Percentiles rank a stretch among this genome's conserved stretches.
These are phyloP conservation scores for Gymnorhina tibicen DNA, from an alignment of 2,113 vertebrate genomes.

Conservation along the genomic window DNA sequence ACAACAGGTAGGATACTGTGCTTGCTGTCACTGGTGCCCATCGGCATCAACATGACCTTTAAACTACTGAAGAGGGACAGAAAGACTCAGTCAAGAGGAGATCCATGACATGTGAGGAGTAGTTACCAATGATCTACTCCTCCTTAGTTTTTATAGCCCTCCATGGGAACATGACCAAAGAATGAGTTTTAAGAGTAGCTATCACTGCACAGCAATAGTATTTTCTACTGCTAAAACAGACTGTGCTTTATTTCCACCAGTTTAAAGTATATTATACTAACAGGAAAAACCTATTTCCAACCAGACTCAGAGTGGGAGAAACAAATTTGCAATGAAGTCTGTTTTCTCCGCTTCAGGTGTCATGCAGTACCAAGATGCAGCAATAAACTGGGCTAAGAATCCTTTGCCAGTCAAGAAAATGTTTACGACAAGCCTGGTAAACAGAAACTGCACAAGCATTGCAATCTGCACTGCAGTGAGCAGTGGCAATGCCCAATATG, in stretches of 20 bases:
- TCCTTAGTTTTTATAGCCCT: background rate
- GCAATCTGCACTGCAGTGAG: background rate
- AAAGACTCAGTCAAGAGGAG: background rate
- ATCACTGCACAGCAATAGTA: background rate
- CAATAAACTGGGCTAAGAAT: background rate
- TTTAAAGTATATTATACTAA: background rate
- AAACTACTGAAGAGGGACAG: background rate
- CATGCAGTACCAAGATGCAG: fast-evolving
- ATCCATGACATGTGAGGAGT: fast-evolving
- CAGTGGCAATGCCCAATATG: background rate
- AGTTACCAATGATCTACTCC: background rate
- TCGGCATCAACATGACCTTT: background rate
- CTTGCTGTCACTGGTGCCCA: background rate
- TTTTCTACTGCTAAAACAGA: background rate
- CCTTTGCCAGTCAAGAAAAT: background rate
- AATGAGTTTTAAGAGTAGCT: background rate
- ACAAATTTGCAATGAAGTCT: background rate
- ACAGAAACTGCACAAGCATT: background rate
- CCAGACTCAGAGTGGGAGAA: background rate
- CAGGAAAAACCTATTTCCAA: background rate
- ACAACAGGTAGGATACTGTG: background rate
- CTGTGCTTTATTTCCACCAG: background rate
- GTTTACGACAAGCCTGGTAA: background rate
- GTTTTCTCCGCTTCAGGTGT: background rate
- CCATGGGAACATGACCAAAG: background rate